Percentiles rank a stretch among this genome's conserved stretches.
Evolutionary conservation across 2,797 vertebrate species (phyloP).

Genomic region (Simalia tracyae): DNA sequence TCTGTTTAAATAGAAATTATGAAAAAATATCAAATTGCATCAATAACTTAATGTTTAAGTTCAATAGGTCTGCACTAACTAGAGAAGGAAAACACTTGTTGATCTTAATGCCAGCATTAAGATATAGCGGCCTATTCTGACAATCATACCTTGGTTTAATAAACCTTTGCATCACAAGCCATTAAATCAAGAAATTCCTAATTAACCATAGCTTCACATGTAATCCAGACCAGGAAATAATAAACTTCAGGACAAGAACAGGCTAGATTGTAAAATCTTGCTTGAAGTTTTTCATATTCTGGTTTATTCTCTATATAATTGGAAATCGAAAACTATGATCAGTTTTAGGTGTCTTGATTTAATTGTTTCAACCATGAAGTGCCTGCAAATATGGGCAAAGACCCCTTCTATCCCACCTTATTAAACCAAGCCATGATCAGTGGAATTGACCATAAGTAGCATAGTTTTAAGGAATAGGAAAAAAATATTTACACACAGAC

Average conservation of each 20-base stretch:
- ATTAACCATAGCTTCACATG: not conserved
- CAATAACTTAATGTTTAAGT: constrained; percentile 86
- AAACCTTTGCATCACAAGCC: not conserved
- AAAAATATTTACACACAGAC: constrained; percentile 72
- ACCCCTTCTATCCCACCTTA: not conserved
- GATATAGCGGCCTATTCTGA: constrained; percentile 59
- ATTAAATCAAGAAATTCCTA: not conserved
- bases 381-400: not conserved
- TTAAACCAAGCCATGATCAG: not conserved
- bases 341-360: not conserved
- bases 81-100: constrained; percentile 72
- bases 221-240: not conserved
- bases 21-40: constrained; percentile 80
- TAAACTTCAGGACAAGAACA: not conserved
- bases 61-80: constrained; percentile 75
- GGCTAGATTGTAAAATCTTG: not conserved
- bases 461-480: constrained; percentile 66
- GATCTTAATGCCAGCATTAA: constrained; percentile 97
- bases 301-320: not conserved
- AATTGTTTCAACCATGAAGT: not conserved
- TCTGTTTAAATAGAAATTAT: constrained; percentile 83
- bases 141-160: not conserved
- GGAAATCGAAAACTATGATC: not conserved
- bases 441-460: constrained; percentile 55
- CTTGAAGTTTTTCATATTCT: not conserved